Evolutionary conservation across 1,140 invertebrate genomes (phyloP), one percentile per base, ranked within the genome.

Genomic region (Acyrthosiphon pisum): DNA sequence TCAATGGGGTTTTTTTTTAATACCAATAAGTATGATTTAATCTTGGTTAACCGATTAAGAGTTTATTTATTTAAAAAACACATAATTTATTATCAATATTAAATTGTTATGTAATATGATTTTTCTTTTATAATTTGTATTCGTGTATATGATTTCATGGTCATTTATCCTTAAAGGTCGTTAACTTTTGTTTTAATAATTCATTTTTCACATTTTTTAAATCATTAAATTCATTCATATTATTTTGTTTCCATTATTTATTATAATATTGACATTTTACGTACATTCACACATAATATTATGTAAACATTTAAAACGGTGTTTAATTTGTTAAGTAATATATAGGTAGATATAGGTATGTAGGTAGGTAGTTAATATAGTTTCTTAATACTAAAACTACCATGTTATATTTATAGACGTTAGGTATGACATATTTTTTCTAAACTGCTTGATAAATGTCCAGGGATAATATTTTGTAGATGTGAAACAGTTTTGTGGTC

Each of bases 111-210:
- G 22, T 84, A 84, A 84, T 84, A 26, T 44, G 22, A 37, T 83
- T 83, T 35, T 84, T 44, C 83, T 84, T 26, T 83, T 84, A 14
- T 44, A 44, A 41, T 84, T 9, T 26, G 30, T 35, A 48, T 48
- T 48, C 20, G 9, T 23, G 11, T 22, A 50, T 0, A n/a, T 2
- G 11, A 46, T 18, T 46, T n/a, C 84, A 86, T 46, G 37, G 41
- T 8, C 26, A 44, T 86, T 86, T 86, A 86, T 46, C 8, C 26
- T 46, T 46, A 86, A 86, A 86, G 84, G 44, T n/a, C 41, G 44
- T 86, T 86, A 86, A 86, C 44, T 46, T 86, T 86, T 41, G 26
- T 86, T 86, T 86, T 8, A 86, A 30, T 30, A 86, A 86, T 86
- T 48, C 22, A 26, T 86, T 46, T 41, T 86, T 84, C 37, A 26